phyloP scores from a whole-genome alignment of 2,888 invertebrate genomes.

The Ametastegia equiseti region DNA sequence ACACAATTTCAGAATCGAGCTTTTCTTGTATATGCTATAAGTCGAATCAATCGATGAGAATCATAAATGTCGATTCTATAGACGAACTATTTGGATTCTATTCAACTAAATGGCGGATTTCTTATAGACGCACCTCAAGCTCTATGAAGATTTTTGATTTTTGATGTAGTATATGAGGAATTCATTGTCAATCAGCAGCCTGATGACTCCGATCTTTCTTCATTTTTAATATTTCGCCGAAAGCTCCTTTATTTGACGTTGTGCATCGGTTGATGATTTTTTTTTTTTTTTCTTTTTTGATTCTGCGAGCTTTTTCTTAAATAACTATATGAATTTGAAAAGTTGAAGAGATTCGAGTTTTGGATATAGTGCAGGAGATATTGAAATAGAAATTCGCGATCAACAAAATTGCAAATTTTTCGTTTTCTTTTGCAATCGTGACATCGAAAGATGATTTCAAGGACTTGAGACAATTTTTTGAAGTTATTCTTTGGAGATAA shows the following conservation, averaged over 20 bases:
- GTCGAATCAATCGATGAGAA: conserved; percentile 24
- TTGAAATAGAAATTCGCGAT: neutral
- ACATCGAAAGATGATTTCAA: neutral
- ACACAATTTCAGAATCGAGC: neutral
- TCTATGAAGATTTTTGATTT: neutral
- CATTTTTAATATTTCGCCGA: no score
- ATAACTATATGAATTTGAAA: no score
- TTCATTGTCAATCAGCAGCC: no score
- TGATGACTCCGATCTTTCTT: no score
- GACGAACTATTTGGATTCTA: no score
- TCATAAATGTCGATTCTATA: neutral
- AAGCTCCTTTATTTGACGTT: no score
- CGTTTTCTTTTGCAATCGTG: neutral
- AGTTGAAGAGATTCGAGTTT: neutral
- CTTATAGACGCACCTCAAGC: neutral
- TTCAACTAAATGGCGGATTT: neutral
- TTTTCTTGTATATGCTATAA: neutral
- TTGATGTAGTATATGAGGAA: no score
- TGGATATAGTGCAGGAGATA: no score
- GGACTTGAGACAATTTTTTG: no score
- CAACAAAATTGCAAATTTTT: neutral
- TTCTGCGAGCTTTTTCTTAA: no score
- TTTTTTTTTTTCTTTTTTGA: no score
- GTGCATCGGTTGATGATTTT: no score
- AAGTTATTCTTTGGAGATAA: neutral